Evolutionary conservation across 2,797 vertebrate species (phyloP).

Genomic region (Pipistrellus kuhlii): DNA sequence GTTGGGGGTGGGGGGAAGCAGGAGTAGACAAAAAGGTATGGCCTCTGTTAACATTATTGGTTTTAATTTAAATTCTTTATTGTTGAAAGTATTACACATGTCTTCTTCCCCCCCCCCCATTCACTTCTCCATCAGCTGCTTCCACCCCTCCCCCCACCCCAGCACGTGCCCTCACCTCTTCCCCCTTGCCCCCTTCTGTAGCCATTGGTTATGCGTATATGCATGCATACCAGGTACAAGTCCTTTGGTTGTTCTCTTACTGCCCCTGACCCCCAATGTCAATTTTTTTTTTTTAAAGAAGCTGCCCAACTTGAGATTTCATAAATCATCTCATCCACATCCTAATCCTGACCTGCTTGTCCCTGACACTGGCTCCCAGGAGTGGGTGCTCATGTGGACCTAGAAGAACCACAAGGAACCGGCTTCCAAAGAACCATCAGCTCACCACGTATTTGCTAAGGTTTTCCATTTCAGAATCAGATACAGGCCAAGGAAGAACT

Average conservation of each 20-base stretch:
- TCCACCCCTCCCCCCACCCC: no score
- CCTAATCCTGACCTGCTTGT: background rate
- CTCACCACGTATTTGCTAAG: conserved; percentile 53
- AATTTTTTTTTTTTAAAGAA: background rate
- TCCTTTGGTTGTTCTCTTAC: no score
- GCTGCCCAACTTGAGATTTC: background rate
- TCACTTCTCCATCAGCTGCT: no score
- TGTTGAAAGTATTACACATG: no score
- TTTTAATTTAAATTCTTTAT: no score
- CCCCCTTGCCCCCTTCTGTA: no score
- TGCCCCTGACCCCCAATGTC: background rate
- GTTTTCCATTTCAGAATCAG: conserved; percentile 73
- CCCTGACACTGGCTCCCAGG: background rate
- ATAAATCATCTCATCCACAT: background rate
- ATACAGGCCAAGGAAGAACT: conserved; percentile 37
- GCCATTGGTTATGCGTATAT: no score
- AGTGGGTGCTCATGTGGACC: background rate
- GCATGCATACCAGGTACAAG: no score
- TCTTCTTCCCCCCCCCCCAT: no score
- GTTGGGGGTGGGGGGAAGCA: background rate
- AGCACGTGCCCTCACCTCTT: no score
- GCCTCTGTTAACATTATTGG: background rate
- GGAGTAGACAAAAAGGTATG: background rate
- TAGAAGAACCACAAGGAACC: background rate
- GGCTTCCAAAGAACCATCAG: conserved; percentile 49